phyloP scores from a whole-genome alignment of 2,113 vertebrate species.

The Arvicanthis niloticus region DNA sequence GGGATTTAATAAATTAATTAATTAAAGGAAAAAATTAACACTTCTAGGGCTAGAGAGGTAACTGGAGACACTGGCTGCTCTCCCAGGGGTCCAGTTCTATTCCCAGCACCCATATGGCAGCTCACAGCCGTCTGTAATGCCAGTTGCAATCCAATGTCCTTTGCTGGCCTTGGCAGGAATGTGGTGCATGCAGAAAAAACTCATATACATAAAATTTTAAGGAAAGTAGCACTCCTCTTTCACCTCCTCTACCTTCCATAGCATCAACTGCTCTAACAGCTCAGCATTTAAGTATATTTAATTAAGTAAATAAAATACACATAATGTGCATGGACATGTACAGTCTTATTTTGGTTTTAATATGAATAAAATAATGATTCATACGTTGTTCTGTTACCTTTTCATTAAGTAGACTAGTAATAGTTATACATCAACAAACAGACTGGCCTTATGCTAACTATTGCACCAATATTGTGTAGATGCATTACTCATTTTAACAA shows the following conservation, averaged over 20 bases:
- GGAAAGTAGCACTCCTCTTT: neutral
- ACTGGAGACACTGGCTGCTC: neutral
- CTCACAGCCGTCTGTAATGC: neutral
- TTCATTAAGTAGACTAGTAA: neutral
- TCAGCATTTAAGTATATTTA: neutral
- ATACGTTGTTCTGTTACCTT: neutral
- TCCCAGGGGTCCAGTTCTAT: neutral
- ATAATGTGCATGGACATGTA: too few species aligned
- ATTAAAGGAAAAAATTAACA: neutral
- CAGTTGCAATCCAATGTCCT: neutral
- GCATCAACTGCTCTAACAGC: too few species aligned
- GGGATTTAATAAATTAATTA: too few species aligned
- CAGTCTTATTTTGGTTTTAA: neutral
- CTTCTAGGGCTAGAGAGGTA: neutral
- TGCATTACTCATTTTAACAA: neutral
- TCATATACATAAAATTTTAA: neutral
- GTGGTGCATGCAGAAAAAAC: neutral
- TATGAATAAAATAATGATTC: neutral
- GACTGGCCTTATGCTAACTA: neutral
- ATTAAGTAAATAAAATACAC: neutral
- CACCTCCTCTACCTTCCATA: neutral
- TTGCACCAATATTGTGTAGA: neutral
- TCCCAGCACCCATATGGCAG: neutral
- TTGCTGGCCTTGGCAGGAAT: neutral
- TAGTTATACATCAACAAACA: too few species aligned